Evolutionary conservation across 2,888 invertebrate species (phyloP).

Genomic region (Linnaemya tessellans): DNA sequence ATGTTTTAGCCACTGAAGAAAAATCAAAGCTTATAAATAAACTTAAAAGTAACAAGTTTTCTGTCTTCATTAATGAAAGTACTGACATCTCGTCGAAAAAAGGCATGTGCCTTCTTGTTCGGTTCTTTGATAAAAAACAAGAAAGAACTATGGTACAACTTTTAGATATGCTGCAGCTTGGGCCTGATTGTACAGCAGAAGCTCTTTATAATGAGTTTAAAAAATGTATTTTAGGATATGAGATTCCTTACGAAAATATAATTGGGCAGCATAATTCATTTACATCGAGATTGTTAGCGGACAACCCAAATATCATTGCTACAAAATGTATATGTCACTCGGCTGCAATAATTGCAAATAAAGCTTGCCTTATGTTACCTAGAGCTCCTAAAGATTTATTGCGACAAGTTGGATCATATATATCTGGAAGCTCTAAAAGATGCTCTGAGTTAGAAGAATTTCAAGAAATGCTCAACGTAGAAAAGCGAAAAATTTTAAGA

Average conservation of each 20-base stretch:
- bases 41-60: slow-evolving; percentile 4
- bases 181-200: not conserved
- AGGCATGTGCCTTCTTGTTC: slow-evolving; percentile 10
- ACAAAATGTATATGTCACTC: slow-evolving; percentile 20
- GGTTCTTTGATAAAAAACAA: slow-evolving; percentile 10
- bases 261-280: not conserved
- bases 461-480: too few species aligned
- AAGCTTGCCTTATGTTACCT: slow-evolving; percentile 18
- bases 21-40: slow-evolving; percentile 10
- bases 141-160: not conserved
- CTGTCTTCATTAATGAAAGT: not conserved
- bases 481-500: too few species aligned
- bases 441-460: too few species aligned
- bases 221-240: slow-evolving; percentile 18
- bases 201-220: too few species aligned
- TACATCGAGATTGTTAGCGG: slow-evolving; percentile 1
- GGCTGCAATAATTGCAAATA: slow-evolving; percentile 24
- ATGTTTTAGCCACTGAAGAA: slow-evolving; percentile 7
- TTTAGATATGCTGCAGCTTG: slow-evolving; percentile 10
- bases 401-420: slow-evolving; percentile 35
- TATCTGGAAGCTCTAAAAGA: slow-evolving; percentile 10
- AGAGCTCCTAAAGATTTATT: slow-evolving; percentile 33
- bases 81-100: too few species aligned
- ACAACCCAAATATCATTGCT: slow-evolving; percentile 6
- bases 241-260: slow-evolving; percentile 2